phyloP scores from a whole-genome alignment of 1,140 invertebrate genomes.

The Cryptotermes secundus region DNA sequence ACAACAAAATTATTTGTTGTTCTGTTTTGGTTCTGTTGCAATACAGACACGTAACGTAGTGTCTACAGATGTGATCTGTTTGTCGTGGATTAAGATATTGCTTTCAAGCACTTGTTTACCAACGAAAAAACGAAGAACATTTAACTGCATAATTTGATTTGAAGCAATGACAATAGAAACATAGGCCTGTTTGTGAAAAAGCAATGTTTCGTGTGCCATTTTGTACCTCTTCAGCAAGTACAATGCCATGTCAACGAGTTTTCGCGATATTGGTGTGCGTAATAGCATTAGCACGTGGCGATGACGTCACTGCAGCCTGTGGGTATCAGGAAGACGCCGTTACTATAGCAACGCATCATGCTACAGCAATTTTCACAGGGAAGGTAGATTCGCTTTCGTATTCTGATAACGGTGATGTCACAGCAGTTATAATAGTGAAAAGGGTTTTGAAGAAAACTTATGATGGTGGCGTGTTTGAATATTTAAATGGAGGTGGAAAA shows the following conservation, averaged over 20 bases:
- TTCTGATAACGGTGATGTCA: not conserved
- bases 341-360: not conserved
- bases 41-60: no score
- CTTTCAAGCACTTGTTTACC: no score
- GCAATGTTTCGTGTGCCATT: not conserved
- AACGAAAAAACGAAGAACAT: no score
- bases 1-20: no score
- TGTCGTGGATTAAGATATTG: no score
- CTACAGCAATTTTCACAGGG: not conserved
- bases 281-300: not conserved
- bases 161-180: no score
- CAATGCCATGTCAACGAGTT: not conserved
- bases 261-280: not conserved
- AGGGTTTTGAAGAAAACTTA: not conserved
- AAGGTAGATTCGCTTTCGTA: not conserved
- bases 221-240: not conserved
- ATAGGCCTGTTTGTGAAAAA: no score
- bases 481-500: not conserved
- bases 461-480: not conserved
- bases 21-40: no score
- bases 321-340: not conserved
- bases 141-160: no score
- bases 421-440: not conserved
- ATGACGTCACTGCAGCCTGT: conserved; percentile 11
- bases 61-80: no score